phyloP scores from a whole-genome alignment of 1,140 invertebrate species.

The Heliconius hermathena region DNA sequence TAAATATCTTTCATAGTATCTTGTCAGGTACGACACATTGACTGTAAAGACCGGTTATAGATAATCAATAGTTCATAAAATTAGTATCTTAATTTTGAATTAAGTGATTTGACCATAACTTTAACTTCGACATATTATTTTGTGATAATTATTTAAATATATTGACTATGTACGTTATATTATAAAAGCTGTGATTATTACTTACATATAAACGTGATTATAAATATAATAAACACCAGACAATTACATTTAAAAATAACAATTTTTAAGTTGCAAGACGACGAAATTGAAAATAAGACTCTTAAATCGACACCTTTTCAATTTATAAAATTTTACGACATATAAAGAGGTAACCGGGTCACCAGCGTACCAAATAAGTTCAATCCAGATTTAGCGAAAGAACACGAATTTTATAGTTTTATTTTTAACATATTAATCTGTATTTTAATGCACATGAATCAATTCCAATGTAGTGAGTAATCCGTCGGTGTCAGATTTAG shows the following conservation, averaged over 20 bases:
- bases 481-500: too few species aligned
- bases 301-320: background rate
- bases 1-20: too few species aligned
- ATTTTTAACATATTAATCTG: background rate
- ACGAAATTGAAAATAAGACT: background rate
- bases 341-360: constrained; percentile 12
- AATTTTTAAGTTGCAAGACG: background rate
- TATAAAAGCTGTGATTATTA: background rate
- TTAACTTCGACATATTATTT: too few species aligned
- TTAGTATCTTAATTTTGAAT: too few species aligned
- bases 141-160: background rate
- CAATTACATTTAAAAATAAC: too few species aligned
- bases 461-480: too few species aligned
- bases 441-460: too few species aligned
- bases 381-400: background rate
- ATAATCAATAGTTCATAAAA: too few species aligned
- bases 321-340: background rate
- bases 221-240: too few species aligned
- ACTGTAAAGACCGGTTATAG: too few species aligned
- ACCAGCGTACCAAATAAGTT: background rate
- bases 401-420: background rate
- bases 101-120: too few species aligned
- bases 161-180: background rate
- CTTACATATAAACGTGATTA: background rate
- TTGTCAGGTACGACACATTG: too few species aligned